These are phyloP conservation scores for Sterna hirundo DNA, from an alignment of 2,113 vertebrate species.

Conservation along the genomic window DNA sequence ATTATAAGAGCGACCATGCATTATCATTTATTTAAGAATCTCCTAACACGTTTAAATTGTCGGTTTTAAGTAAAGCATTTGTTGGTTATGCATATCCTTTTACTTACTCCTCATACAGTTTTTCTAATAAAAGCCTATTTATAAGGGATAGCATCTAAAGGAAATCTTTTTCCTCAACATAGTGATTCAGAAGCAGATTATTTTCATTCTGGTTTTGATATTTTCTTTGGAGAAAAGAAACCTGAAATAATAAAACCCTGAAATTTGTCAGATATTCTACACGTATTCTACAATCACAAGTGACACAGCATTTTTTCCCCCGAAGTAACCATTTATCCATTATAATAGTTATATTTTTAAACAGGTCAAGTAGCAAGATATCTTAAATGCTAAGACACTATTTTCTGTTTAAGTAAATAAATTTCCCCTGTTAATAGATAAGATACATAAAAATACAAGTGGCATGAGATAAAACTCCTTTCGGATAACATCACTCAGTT, in stretches of 20 bases:
- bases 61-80: neutral
- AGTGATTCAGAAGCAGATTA: neutral
- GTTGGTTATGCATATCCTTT: neutral
- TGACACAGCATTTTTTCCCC: neutral
- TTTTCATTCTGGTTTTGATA: neutral
- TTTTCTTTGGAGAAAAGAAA: neutral
- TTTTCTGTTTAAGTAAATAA: conserved; percentile 41
- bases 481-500: conserved; percentile 62
- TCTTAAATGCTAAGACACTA: neutral
- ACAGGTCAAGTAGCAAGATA: neutral
- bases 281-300: neutral
- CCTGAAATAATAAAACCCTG: neutral
- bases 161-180: neutral
- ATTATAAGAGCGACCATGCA: neutral
- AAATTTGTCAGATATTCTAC: neutral
- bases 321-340: neutral
- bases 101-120: neutral
- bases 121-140: conserved; percentile 9
- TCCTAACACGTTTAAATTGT: neutral
- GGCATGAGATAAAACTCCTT: conserved; percentile 69
- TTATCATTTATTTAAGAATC: neutral
- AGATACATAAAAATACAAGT: conserved; percentile 67
- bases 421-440: conserved; percentile 77
- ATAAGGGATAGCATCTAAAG: conserved; percentile 14
- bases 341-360: conserved; percentile 27